These are phyloP conservation scores for Galerucella calmariensis DNA, from an alignment of 2,888 invertebrate genomes.

Conservation along the genomic window DNA sequence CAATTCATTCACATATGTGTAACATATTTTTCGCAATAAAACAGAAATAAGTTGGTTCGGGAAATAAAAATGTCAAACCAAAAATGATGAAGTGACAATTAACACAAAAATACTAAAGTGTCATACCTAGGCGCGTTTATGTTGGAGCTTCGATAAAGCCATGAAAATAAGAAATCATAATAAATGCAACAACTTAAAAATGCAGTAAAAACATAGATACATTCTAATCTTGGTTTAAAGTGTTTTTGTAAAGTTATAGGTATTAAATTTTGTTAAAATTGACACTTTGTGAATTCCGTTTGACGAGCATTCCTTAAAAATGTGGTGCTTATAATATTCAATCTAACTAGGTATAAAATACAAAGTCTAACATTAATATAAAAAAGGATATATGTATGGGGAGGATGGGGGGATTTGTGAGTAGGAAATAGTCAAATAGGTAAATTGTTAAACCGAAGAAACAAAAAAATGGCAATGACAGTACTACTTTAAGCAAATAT, in stretches of 20 bases:
- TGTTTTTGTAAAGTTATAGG: no score
- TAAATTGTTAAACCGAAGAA: slow-evolving; percentile 34
- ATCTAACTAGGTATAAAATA: slow-evolving; percentile 37
- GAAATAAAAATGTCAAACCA: slow-evolving; percentile 2
- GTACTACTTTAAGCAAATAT: slow-evolving; percentile 40
- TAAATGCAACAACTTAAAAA: not conserved
- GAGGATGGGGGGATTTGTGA: slow-evolving; percentile 17
- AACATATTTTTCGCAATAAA: slow-evolving; percentile 41
- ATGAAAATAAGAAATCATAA: not conserved
- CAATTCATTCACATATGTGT: slow-evolving; percentile 39
- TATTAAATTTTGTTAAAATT: not conserved
- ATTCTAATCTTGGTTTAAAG: not conserved
- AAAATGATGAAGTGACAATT: not conserved
- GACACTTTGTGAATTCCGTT: not conserved
- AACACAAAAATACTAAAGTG: not conserved
- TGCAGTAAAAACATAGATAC: not conserved
- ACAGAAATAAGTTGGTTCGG: slow-evolving; percentile 20
- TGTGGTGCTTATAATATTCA: slow-evolving; percentile 33
- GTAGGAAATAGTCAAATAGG: slow-evolving; percentile 29
- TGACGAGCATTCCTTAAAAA: slow-evolving; percentile 10
- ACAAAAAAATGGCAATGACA: slow-evolving; percentile 43
- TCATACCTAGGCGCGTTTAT: no score
- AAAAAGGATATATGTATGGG: slow-evolving; percentile 21
- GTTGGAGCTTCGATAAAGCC: no score
- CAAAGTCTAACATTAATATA: slow-evolving; percentile 36